Percentiles rank a stretch among this genome's conserved stretches.
phyloP scores from a whole-genome alignment of 2,113 vertebrate genomes.

The Sardina pilchardus region DNA sequence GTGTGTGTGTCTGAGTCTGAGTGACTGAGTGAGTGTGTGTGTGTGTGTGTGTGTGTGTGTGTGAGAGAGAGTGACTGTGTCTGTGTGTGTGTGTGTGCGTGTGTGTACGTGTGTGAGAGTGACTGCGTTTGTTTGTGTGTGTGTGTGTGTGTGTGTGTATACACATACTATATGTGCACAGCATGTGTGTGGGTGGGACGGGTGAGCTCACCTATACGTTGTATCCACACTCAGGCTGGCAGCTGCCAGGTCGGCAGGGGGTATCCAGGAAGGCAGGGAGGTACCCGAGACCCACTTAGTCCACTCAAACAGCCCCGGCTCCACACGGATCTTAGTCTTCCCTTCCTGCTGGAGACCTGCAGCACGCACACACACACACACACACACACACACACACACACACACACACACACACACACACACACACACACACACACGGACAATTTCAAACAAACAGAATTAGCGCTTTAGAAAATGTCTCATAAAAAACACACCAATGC shows the following conservation, averaged over 20 bases:
- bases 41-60: not conserved
- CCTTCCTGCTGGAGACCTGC: constrained; percentile 92
- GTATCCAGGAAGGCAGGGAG: constrained; percentile 87
- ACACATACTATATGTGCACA: not conserved
- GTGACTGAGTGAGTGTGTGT: not conserved
- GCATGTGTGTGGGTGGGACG: not conserved
- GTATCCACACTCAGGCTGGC: constrained; percentile 92
- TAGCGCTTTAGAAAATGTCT: not conserved
- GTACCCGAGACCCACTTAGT: constrained; percentile 96
- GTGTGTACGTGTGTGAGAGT: too few species aligned
- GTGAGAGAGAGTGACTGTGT: not conserved
- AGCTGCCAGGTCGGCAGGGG: constrained; percentile 82
- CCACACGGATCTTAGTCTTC: constrained; percentile 87
- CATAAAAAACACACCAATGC: not conserved
- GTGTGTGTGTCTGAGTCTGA: not conserved
- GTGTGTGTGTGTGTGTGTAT: too few species aligned
- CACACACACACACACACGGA: not conserved
- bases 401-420: not conserved
- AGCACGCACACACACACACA: not conserved
- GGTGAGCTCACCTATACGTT: constrained; percentile 87
- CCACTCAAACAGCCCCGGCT: constrained; percentile 97
- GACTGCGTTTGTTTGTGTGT: not conserved
- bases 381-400: not conserved
- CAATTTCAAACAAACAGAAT: not conserved
- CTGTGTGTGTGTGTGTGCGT: not conserved